Evolutionary conservation across 1,140 invertebrate species (phyloP), one percentile per base, ranked within the genome.

Genomic region (Rhopalosiphum padi): DNA sequence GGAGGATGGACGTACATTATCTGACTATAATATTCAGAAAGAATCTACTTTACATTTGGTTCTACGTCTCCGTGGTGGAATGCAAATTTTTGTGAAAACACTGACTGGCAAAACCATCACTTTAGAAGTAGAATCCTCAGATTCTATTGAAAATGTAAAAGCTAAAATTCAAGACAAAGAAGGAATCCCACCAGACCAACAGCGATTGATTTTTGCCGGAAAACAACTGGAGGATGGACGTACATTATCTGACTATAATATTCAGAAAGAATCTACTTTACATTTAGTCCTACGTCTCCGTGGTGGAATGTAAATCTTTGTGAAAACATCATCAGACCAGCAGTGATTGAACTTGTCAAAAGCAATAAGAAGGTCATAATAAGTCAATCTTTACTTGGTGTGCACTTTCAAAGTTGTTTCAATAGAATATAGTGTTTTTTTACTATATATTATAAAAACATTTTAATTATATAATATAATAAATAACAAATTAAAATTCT

Each of bases 11-110:
- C 51, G 97, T 7, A 97, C 97, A 0, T 95, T 97, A 7, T 96
- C 96, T 23, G 97, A 97, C 94, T 97, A 97, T 94, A 97, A 97
- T 93, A 97, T 97, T 94, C 96, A 96, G 91, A 97, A 97, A 94
- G 96, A 97, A 94, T 97, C 96, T 0, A 97, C 96, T 23, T 95
- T 97, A 37, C 96, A 97, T 94, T 94, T 97, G 60, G 96, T 97
- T 7, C 94, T 96, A 18, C 94, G 96, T 94, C 95, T 98, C 5
- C 95, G 97, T 97, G 55, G 55, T 30, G 55, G 55, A 60, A 60
- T 60, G 30, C 30, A 60, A 60, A 60, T 60, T 5, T 60, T 60
- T 15, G 55, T 60, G 9, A 60, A 60, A 60, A 60, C 55, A 0
- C 7, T 60, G 2, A 60, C 55, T 60, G 55, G 55, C 23, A 60